A percentile compares a stretch with the other conserved stretches of the same genome.
Conservation (phyloP, 1,140 invertebrate genomes). For the Drosophila hydei region DNA sequence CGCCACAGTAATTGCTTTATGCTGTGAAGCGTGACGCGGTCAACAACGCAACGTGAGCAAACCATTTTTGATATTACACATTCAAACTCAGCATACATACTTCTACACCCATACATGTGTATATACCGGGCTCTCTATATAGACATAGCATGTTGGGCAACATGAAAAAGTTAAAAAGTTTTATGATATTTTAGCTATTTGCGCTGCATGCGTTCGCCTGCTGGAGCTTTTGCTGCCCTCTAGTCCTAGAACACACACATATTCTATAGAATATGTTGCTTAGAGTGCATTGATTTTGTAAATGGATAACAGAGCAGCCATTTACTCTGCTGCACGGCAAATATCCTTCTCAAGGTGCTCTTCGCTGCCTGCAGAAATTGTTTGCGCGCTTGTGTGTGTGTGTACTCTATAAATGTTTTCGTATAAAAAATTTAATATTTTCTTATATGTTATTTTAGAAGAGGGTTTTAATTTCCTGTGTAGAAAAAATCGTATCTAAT, state of each 20-base stretch:
- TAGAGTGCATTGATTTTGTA: constrained; percentile 35
- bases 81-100: constrained; percentile 2
- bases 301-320: constrained; percentile 21
- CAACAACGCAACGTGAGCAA: constrained; percentile 73
- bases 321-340: not conserved
- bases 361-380: not conserved
- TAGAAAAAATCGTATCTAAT: not conserved
- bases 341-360: constrained; percentile 5
- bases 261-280: constrained; percentile 24
- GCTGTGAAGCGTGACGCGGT: constrained; percentile 75
- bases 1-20: constrained; percentile 76
- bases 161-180: constrained; percentile 70
- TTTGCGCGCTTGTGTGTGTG: not conserved
- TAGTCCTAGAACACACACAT: constrained; percentile 4
- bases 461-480: not conserved
- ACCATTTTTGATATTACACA: constrained; percentile 67
- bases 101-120: constrained; percentile 3
- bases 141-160: constrained; percentile 19
- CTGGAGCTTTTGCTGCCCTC: constrained; percentile 21
- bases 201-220: constrained; percentile 56
- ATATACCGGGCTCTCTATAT: constrained; percentile 23
- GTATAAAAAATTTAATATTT: not conserved
- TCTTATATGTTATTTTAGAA: not conserved
- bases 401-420: not conserved
- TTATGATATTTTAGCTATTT: constrained; percentile 71